These are phyloP conservation scores for Limanda limanda DNA, from an alignment of 2,113 vertebrate genomes.

Conservation along the genomic window DNA sequence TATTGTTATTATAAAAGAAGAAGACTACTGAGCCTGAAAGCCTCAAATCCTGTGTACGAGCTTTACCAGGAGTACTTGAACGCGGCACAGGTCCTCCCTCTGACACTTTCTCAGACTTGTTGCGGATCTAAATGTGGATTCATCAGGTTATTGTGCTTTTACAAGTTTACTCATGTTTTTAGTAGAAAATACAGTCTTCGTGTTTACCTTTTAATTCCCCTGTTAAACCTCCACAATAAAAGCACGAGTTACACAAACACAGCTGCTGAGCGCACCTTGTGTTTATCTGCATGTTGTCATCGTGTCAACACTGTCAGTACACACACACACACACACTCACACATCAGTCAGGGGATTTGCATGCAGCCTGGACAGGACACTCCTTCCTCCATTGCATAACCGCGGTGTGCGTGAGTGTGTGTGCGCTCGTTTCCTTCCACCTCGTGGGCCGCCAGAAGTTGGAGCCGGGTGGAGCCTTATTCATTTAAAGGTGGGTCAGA, in stretches of 20 bases:
- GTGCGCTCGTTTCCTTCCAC: constrained; percentile 19
- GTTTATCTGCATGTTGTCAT: background rate
- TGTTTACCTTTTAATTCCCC: too few species aligned
- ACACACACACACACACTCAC: background rate
- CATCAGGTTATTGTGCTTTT: too few species aligned
- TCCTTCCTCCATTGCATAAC: constrained; percentile 62
- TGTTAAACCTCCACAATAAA: too few species aligned
- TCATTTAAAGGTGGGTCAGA: constrained; percentile 35
- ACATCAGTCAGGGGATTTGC: constrained; percentile 5
- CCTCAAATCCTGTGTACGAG: background rate
- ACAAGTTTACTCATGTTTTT: too few species aligned
- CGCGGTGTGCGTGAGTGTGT: background rate
- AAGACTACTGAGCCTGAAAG: too few species aligned
- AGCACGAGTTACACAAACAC: too few species aligned
- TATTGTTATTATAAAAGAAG: too few species aligned
- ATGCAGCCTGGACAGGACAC: constrained; percentile 22
- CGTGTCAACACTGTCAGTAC: background rate
- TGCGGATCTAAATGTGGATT: too few species aligned
- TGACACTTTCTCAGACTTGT: too few species aligned
- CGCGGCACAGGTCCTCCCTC: constrained; percentile 8
- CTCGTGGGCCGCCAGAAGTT: background rate
- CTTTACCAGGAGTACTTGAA: background rate
- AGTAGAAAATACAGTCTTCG: too few species aligned
- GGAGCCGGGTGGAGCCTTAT: background rate
- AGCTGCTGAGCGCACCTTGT: background rate